Conservation (phyloP, 2,113 vertebrate genomes). For the Oenanthe oenanthe region DNA sequence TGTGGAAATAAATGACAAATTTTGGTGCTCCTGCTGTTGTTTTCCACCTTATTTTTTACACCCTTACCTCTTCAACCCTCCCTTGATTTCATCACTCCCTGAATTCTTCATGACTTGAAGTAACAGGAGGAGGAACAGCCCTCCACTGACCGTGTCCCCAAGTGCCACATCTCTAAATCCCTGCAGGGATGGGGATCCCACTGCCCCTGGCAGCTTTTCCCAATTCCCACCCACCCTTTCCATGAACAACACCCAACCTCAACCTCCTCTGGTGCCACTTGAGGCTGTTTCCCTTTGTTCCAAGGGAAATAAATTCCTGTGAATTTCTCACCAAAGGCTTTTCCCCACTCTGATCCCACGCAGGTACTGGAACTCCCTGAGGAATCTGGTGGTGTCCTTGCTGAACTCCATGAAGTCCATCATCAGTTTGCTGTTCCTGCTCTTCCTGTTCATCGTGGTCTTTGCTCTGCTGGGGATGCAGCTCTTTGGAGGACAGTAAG, state of each 20-base stretch:
- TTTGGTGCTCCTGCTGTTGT: background rate
- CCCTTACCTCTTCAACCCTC: background rate
- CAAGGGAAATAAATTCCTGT: background rate
- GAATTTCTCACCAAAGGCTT: background rate
- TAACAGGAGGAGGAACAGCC: background rate
- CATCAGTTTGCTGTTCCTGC: slow-evolving; percentile 93
- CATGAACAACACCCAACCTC: background rate
- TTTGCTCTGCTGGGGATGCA: slow-evolving; percentile 97
- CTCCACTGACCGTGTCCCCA: background rate
- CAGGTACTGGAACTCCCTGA: slow-evolving; percentile 96
- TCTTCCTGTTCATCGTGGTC: slow-evolving; percentile 97
- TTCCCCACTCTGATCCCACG: fast-evolving
- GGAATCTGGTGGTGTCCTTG: slow-evolving; percentile 94
- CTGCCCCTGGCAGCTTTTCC: background rate
- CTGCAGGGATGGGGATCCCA: background rate
- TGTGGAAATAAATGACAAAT: background rate
- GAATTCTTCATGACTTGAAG: background rate
- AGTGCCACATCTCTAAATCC: background rate
- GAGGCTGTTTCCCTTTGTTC: background rate
- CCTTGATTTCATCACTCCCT: background rate
- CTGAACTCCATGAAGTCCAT: slow-evolving; percentile 99
- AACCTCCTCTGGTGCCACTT: background rate
- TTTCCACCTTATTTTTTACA: background rate
- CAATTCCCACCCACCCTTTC: background rate
- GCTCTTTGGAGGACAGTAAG: slow-evolving; percentile 96